phyloP scores from a whole-genome alignment of 2,113 vertebrate genomes.

The Myotis davidii region DNA sequence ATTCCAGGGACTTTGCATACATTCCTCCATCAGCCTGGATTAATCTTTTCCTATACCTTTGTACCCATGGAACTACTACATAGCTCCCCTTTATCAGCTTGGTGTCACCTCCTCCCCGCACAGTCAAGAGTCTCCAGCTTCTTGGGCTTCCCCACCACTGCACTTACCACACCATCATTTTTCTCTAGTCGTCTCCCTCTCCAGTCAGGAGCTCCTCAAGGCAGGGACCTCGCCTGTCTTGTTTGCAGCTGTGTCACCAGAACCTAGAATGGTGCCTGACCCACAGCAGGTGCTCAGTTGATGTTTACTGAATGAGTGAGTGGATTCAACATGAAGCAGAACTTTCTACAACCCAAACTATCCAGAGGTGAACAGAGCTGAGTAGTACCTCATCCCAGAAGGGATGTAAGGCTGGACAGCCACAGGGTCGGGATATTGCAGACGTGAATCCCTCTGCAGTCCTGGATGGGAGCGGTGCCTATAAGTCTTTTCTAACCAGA shows the following conservation, averaged over 20 bases:
- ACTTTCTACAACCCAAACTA: not conserved
- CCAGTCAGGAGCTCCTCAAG: not conserved
- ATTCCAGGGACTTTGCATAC: not conserved
- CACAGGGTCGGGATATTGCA: not conserved
- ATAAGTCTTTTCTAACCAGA: not conserved
- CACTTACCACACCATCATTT: not conserved
- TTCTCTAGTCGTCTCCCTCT: not conserved
- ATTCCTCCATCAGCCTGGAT: not conserved
- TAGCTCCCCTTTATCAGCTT: not conserved
- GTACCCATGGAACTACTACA: not conserved
- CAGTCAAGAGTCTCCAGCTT: not conserved
- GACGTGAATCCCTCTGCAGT: not conserved
- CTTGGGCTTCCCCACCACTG: not conserved
- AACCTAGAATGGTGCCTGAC: too few relatives aligned
- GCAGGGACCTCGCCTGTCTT: not conserved
- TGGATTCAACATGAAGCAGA: not conserved
- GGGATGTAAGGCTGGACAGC: not conserved
- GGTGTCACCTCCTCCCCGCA: not conserved
- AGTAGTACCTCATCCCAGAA: not conserved
- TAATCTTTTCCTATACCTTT: not conserved
- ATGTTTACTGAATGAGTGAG: too few relatives aligned
- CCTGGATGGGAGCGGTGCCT: not conserved
- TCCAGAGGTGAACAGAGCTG: not conserved
- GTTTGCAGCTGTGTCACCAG: not conserved
- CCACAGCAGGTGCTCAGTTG: not conserved